These are phyloP conservation scores for Crotalus helleri DNA, from an alignment of 2,113 vertebrate genomes.

Conservation along the genomic window DNA sequence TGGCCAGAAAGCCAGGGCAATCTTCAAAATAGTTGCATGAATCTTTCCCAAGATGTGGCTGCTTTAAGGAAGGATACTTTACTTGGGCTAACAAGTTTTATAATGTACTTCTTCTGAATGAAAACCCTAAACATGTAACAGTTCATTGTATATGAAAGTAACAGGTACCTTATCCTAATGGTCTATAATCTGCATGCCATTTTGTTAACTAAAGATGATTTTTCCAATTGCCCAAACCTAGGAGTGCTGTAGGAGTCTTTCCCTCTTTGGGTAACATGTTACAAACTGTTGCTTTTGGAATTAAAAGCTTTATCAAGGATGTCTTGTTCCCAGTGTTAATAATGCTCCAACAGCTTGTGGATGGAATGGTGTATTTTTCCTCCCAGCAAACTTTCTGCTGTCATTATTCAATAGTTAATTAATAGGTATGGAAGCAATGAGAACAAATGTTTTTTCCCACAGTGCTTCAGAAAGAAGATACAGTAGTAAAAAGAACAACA, in stretches of 20 bases:
- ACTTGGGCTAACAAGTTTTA: neutral
- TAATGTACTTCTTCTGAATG: neutral
- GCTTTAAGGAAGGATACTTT: neutral
- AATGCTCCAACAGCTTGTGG: slow-evolving; percentile 30
- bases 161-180: neutral
- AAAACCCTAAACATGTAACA: neutral
- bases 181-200: too few relatives aligned
- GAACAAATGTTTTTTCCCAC: slow-evolving; percentile 33
- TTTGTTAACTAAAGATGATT: neutral
- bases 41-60: neutral
- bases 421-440: slow-evolving; percentile 37
- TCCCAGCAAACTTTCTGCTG: slow-evolving; percentile 18
- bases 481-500: slow-evolving; percentile 21
- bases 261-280: neutral
- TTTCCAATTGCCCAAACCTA: neutral
- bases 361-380: slow-evolving; percentile 30
- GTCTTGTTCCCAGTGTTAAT: slow-evolving; percentile 13
- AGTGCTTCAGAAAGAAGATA: slow-evolving; percentile 46
- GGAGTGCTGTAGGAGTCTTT: neutral
- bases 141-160: neutral
- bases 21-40: neutral
- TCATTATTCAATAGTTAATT: slow-evolving; percentile 44
- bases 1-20: neutral
- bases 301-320: slow-evolving; percentile 44
- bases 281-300: neutral